Conservation (phyloP, 2,797 vertebrate species). For the Liparis tanakae region DNA sequence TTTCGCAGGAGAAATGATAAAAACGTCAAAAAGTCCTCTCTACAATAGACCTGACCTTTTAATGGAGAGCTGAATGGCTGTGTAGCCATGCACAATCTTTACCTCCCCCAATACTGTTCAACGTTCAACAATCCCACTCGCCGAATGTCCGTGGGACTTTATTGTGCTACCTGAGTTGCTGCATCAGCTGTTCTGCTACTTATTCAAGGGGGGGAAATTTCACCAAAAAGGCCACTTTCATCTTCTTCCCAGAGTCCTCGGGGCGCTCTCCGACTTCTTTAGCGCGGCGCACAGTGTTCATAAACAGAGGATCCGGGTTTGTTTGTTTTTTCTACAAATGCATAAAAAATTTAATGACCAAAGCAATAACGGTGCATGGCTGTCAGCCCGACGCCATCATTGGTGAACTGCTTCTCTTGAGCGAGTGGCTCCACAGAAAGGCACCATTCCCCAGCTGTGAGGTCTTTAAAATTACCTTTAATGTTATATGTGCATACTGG, state of each 20-base stretch:
- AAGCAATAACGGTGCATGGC: constrained; percentile 22
- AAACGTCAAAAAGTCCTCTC: constrained; percentile 42
- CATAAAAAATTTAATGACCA: constrained; percentile 30
- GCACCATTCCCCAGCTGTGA: not conserved
- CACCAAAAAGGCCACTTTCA: constrained; percentile 39
- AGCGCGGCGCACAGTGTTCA: constrained; percentile 27
- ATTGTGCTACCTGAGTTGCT: constrained; percentile 51
- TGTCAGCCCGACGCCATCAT: constrained; percentile 4
- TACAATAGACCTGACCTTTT: constrained; percentile 21
- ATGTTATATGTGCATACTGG: not conserved
- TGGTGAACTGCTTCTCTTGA: constrained; percentile 1
- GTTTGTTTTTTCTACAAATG: constrained; percentile 43
- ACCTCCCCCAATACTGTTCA: constrained; percentile 22
- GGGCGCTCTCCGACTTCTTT: constrained; percentile 34
- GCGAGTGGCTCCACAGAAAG: not conserved
- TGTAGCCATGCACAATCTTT: constrained; percentile 4
- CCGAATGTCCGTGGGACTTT: constrained; percentile 34
- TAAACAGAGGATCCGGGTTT: constrained; percentile 35
- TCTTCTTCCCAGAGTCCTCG: constrained; percentile 41
- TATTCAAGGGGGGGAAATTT: constrained; percentile 42
- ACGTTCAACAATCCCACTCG: constrained; percentile 12
- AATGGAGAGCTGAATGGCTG: constrained; percentile 22
- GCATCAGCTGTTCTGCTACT: constrained; percentile 55
- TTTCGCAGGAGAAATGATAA: constrained; percentile 32
- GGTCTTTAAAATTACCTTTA: not conserved